Base-by-base conservation (phyloP, 2,797 vertebrate species). In the Sebastes oblongus region DNA sequence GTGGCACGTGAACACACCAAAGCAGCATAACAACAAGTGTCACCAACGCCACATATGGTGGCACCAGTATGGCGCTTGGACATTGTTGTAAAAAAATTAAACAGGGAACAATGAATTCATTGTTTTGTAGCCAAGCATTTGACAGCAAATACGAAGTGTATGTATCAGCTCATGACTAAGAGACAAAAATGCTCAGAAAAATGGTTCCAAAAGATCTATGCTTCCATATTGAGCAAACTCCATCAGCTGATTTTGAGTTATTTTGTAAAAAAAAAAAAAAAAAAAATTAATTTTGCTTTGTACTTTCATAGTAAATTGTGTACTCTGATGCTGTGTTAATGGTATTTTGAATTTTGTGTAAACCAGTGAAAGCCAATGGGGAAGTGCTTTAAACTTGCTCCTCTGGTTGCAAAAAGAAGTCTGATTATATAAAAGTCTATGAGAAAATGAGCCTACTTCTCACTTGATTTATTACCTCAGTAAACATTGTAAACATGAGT, bases 351-450 rank as follows among this genome's bases (percentile, higher is more conserved):
- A 42, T 16, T 42, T 16, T 42, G 39, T 42, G 6, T 42, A 42
- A 42, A 42, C 14, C 39, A 42, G 14, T 42, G 39, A 0, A 46
- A 46, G 42, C 16, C 42, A 46, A 0, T 46, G 42, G 14, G 0
- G 42, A 46, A 42, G 14, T 46, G 42, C 42, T 6, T 46, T 46
- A 46, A 46, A 46, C 16, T 8, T 42, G 39, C 39, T 42, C 39
- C 39, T 42, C 14, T 1, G 39, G 39, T 42, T 42, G 14, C 39
- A 42, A 42, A 42, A 42, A 42, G 14, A 42, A 42, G 39, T 42
- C 39, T 16, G 39, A 7, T 42, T 42, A 14, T 16, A 42, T 42
- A 42, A 14, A 42, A 42, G 14, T 42, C 14, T 42, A 42, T 18
- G 39, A 7, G 39, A 42, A 0, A 42, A 42, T 42, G 39, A 16